Evolutionary conservation across 2,888 invertebrate species (phyloP), one percentile per base, ranked within the genome.

Genomic region (Drosophila nr. medialis): DNA sequence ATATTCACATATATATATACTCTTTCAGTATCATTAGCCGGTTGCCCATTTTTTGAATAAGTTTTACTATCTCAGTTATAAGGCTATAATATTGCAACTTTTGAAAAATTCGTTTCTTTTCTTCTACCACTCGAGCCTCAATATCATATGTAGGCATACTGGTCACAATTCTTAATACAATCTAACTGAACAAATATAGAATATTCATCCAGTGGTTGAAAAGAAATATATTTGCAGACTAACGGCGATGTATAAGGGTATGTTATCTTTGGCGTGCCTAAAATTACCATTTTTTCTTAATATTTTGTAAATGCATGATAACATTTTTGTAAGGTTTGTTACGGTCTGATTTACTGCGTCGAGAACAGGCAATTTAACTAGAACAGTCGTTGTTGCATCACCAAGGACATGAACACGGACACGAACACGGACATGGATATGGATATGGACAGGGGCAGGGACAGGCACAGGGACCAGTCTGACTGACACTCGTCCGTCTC

Each of bases 331-430:
- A 61, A 53, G 49, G 69, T 78, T 83, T 83, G 64, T 78, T 72
- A 66, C 68, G 72, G 61, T 73, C 79, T 82, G 85, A 88, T 84
- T 84, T 88, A 88, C 70, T 88, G 48, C 62, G 62, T 48, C 69
- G 78, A 80, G 81, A 84, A 83, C 87, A 79, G 85, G 82, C 83
- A 86, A 83, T 83, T 83, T 86, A 86, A 86, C 87, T 83, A 77
- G 60, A 70, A 64, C 75, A 64, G 72, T 62, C 58, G 64, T 64
- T 61, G 81, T 63, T 69, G 84, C 71, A 66, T 55, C 72, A 68
- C 68, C 88, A 83, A 83, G 88, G 83, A 85, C 88, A 77, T 55
- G 54, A 30, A 51, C 58, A 29, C 40, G 34, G 59, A 53, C 65
- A 36, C 42, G 73, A 38, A 54, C 24, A 50, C 48, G 53, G 36